Evolutionary conservation across 2,113 vertebrate genomes (phyloP).

Genomic region (Pteropus alecto): DNA sequence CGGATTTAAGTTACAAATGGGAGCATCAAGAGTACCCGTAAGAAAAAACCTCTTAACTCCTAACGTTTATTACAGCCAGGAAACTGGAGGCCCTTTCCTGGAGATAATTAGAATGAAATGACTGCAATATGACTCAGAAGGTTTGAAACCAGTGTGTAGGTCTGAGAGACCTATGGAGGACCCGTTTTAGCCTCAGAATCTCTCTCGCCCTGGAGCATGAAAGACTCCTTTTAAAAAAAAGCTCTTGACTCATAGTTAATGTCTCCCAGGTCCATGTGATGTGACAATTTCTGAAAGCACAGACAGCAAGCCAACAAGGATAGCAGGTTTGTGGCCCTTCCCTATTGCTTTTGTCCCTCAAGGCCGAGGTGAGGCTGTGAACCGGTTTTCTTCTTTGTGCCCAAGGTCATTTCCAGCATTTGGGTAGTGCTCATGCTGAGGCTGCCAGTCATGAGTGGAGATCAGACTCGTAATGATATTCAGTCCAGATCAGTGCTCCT

Average conservation of each 20-base stretch:
- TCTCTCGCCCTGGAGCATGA: background rate
- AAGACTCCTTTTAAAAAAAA: background rate
- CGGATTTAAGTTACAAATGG: background rate
- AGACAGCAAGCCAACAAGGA: constrained; percentile 33
- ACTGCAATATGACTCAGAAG: background rate
- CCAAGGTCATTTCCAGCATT: constrained; percentile 23
- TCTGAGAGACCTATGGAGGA: background rate
- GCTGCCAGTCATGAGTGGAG: background rate
- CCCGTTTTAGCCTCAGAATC: background rate
- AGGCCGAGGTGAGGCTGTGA: constrained; percentile 23
- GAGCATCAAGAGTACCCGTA: background rate
- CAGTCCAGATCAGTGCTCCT: background rate
- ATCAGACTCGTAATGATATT: background rate
- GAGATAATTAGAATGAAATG: constrained; percentile 19
- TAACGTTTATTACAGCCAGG: background rate
- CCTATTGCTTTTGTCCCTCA: constrained; percentile 13
- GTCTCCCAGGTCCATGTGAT: background rate
- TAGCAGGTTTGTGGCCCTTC: constrained; percentile 47
- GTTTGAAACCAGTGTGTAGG: background rate
- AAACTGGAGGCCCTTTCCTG: constrained; percentile 1
- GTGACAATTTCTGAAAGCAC: background rate
- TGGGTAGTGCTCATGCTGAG: background rate
- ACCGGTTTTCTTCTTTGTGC: background rate
- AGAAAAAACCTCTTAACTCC: background rate
- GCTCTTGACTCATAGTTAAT: constrained; percentile 19